Percentiles rank a stretch among this genome's conserved stretches.
phyloP scores from a whole-genome alignment of 2,888 invertebrate species.

The Thereva unica region DNA sequence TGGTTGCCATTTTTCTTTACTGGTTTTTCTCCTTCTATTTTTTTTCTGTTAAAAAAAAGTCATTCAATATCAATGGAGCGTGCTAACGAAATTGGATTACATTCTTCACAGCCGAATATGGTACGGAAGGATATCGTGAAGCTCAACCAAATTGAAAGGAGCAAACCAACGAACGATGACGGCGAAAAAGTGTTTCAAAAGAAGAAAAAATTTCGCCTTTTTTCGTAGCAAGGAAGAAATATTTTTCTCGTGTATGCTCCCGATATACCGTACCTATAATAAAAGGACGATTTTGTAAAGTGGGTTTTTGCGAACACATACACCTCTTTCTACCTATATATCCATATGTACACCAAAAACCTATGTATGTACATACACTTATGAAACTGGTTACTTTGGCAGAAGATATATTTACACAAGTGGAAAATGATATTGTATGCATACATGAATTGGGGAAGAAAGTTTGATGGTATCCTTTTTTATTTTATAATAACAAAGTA shows the following conservation, averaged over 20 bases:
- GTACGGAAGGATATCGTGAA: conserved; percentile 3
- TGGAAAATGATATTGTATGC: conserved; percentile 25
- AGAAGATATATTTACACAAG: conserved; percentile 21
- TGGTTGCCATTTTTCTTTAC: conserved; percentile 26
- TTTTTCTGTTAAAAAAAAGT: conserved; percentile 29
- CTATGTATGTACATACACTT: too few relatives aligned
- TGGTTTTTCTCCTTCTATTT: conserved; percentile 24
- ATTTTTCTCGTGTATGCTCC: neutral
- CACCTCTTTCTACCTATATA: conserved; percentile 1
- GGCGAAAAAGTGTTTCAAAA: neutral
- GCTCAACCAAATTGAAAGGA: conserved; percentile 21
- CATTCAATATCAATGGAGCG: conserved; percentile 43
- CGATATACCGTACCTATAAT: conserved; percentile 2
- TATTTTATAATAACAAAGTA: conserved; percentile 36
- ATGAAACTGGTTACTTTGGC: too few relatives aligned
- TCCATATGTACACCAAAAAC: neutral
- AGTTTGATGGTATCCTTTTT: conserved; percentile 20
- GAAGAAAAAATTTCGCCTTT: conserved; percentile 8
- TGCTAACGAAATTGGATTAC: conserved; percentile 43
- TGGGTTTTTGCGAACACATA: conserved; percentile 14
- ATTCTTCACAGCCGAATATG: conserved; percentile 17
- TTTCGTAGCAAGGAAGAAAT: neutral
- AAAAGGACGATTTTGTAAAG: conserved; percentile 29
- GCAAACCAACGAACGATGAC: neutral
- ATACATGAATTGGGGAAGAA: conserved; percentile 1